These are phyloP conservation scores for Proterorhinus semilunaris DNA, from an alignment of 2,113 vertebrate genomes.

Conservation along the genomic window DNA sequence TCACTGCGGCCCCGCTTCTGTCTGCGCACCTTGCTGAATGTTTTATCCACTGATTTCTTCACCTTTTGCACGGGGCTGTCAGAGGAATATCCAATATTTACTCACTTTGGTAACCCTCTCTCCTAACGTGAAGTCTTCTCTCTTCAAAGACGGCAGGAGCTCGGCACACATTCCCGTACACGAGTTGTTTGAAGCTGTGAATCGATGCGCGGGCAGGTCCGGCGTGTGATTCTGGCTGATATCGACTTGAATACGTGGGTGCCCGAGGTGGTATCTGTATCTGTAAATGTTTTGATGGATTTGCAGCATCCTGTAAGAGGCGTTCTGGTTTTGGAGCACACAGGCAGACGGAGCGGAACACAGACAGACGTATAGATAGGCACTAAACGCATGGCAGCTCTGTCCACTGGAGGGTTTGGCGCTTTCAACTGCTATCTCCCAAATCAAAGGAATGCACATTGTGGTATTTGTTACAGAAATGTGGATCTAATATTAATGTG, in stretches of 20 bases:
- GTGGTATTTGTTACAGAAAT: neutral
- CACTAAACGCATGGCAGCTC: neutral
- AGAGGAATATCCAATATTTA: conserved; percentile 43
- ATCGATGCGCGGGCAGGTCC: conserved; percentile 51
- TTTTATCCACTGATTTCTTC: conserved; percentile 45
- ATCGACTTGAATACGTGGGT: conserved; percentile 48
- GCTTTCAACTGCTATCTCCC: neutral
- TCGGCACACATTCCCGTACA: conserved; percentile 18
- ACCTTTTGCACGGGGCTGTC: conserved; percentile 41
- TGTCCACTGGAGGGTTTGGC: conserved; percentile 9
- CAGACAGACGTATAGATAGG: conserved; percentile 5
- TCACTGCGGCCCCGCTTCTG: conserved; percentile 21
- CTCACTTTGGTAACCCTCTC: conserved; percentile 22
- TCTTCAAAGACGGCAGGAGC: conserved; percentile 41
- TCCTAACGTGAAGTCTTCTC: conserved; percentile 26
- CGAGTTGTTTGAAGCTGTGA: conserved; percentile 25
- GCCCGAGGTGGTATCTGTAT: conserved; percentile 54
- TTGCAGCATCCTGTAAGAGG: conserved; percentile 45
- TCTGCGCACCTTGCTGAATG: conserved; percentile 41
- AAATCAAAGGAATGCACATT: neutral
- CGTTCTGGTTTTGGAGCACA: conserved; percentile 24
- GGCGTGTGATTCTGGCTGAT: conserved; percentile 50
- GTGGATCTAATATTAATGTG: neutral
- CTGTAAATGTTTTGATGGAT: conserved; percentile 61
- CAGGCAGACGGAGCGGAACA: conserved; percentile 22